phyloP scores from a whole-genome alignment of 2,797 vertebrate species.

The Betta splendens region DNA sequence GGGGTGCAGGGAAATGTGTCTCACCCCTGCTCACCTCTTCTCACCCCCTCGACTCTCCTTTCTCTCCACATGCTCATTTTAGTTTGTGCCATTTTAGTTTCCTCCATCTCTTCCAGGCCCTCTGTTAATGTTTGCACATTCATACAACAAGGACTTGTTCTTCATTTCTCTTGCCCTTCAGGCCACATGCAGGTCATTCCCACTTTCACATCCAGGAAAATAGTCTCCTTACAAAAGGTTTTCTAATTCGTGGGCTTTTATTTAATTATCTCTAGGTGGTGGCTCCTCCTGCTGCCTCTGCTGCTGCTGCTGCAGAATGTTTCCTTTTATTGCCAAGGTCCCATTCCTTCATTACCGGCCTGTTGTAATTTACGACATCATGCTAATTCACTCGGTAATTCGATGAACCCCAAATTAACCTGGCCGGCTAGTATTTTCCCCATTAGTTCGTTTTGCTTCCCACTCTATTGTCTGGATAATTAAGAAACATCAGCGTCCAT shows the following conservation, averaged over 20 bases:
- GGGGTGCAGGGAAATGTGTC: constrained; percentile 55
- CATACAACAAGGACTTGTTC: constrained; percentile 34
- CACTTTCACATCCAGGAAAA: constrained; percentile 53
- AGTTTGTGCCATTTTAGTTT: constrained; percentile 7
- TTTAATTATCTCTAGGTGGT: constrained; percentile 63
- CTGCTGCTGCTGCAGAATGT: constrained; percentile 45
- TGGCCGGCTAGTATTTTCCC: constrained; percentile 72
- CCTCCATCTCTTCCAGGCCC: not conserved
- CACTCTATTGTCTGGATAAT: constrained; percentile 75
- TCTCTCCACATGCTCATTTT: constrained; percentile 26
- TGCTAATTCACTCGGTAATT: constrained; percentile 75
- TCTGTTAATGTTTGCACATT: constrained; percentile 19
- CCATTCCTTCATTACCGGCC: constrained; percentile 64
- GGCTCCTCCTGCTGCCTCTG: constrained; percentile 53
- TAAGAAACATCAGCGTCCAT: constrained; percentile 75
- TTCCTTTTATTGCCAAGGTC: constrained; percentile 51
- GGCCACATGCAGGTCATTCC: constrained; percentile 50
- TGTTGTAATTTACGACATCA: constrained; percentile 73
- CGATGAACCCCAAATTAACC: constrained; percentile 81
- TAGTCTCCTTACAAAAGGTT: constrained; percentile 48
- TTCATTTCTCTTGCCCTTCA: constrained; percentile 36
- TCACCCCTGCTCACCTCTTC: constrained; percentile 27
- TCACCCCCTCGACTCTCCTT: not conserved
- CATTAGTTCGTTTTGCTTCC: constrained; percentile 66
- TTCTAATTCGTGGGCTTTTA: constrained; percentile 65